Percentiles rank a stretch among this genome's conserved stretches.
These are phyloP conservation scores for Vanessa cardui DNA, from an alignment of 2,888 invertebrate genomes.

Conservation along the genomic window DNA sequence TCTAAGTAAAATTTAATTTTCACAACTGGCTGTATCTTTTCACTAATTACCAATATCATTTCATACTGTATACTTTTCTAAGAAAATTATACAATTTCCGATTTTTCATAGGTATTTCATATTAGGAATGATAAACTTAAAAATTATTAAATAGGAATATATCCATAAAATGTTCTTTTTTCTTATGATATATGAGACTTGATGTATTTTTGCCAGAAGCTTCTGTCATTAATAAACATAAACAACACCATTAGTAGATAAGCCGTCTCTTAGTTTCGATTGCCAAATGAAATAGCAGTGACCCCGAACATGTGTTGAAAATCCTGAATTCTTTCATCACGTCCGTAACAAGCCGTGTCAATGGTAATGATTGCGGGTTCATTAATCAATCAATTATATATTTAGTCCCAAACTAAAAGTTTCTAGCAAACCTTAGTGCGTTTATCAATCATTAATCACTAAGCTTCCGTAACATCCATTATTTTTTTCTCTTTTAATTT, in stretches of 20 bases:
- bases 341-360: conserved; percentile 71
- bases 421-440: conserved; percentile 41
- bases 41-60: too few relatives aligned
- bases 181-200: background rate
- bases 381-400: conserved; percentile 78
- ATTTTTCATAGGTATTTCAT: too few relatives aligned
- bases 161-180: background rate
- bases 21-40: too few relatives aligned
- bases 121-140: too few relatives aligned
- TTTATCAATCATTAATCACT: conserved; percentile 43
- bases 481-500: conserved; percentile 3
- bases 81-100: too few relatives aligned
- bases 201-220: conserved; percentile 13
- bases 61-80: too few relatives aligned
- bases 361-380: conserved; percentile 65
- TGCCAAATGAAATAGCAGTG: conserved; percentile 44
- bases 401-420: conserved; percentile 35
- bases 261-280: conserved; percentile 32
- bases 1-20: too few relatives aligned
- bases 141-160: too few relatives aligned
- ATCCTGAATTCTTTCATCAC: conserved; percentile 67
- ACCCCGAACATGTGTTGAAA: conserved; percentile 57
- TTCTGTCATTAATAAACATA: conserved; percentile 29
- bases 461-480: conserved; percentile 7
- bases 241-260: conserved; percentile 41